Conservation (phyloP, 1,140 invertebrate species). For the Cotesia vestalis region DNA sequence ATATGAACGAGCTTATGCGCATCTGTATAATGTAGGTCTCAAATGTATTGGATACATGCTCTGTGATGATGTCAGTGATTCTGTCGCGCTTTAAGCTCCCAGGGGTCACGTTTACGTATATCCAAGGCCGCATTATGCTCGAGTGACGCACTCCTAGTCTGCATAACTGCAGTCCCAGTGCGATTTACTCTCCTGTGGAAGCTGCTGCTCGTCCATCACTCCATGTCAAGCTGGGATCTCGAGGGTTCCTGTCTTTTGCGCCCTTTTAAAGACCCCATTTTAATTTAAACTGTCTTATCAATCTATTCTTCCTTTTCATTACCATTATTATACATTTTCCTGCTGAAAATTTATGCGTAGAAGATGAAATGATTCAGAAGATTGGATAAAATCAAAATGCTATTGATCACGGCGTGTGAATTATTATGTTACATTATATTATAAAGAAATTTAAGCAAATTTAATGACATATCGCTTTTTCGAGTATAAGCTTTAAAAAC, state of each 20-base stretch:
- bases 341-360: no score
- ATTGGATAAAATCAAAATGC: no score
- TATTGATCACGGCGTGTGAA: no score
- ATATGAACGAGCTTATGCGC: no score
- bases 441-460: no score
- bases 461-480: no score
- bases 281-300: background rate
- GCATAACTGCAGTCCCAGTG: slow-evolving; percentile 55
- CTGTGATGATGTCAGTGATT: slow-evolving; percentile 8
- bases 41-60: slow-evolving; percentile 8
- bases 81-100: slow-evolving; percentile 20
- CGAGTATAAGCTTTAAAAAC: no score
- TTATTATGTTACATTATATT: no score
- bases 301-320: background rate
- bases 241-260: background rate
- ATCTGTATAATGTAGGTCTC: slow-evolving; percentile 6
- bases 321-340: no score
- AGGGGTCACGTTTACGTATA: slow-evolving; percentile 26
- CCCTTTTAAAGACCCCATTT: background rate
- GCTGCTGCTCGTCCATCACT: slow-evolving; percentile 50
- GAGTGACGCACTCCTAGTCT: slow-evolving; percentile 56
- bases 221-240: slow-evolving; percentile 6
- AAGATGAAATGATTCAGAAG: no score
- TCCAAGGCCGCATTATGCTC: slow-evolving; percentile 49
- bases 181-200: slow-evolving; percentile 45